Evolutionary conservation across 1,140 invertebrate genomes (phyloP), one percentile per base, ranked within the genome.

Genomic region (Drosophila novamexicana): DNA sequence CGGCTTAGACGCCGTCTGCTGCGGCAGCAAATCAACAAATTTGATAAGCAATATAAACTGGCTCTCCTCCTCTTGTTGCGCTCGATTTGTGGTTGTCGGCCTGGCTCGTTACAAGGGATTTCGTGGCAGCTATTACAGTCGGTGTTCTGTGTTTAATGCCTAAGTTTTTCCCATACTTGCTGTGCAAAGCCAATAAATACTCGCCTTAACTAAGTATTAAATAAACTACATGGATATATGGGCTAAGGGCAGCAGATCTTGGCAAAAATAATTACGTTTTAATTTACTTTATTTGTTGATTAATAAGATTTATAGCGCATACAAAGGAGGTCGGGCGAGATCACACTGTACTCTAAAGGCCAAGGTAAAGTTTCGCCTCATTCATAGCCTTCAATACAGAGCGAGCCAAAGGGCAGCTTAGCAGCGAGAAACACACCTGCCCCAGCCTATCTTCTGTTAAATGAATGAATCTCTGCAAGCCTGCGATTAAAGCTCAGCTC

Each of bases 21-120:
- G 76, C 39, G 79, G 79, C 83, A 79, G 77, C 80, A 88, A 88
- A 88, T 88, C 83, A 88, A 89, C 84, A 89, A 88, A 88, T 88
- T 88, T 88, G 83, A 88, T 88, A 88, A 88, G 83, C 80, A 88
- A 88, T 80, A 86, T 79, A 86, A 86, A 88, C 22, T 49, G 16
- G 32, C 34, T 59, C 9, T 18, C 42, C 37, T 47, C 29, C 37
- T 70, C 45, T 32, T 53, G 49, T 67, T 61, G 54, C 39, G 36
- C 8, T 16, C n/a, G n/a, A 32, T 39, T 37, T 67, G 34, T 18
- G 14, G 42, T 18, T 53, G 61, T 40, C 37, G 57, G 16, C 49
- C 42, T 54, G 45, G 72, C 81, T 81, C 77, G 77, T 81, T 75
- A 88, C 82, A 86, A 79, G 84, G 83, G 76, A 78, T 88, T 86